Evolutionary conservation across 2,888 invertebrate genomes (phyloP).

Genomic region (Melitaea athalia): DNA sequence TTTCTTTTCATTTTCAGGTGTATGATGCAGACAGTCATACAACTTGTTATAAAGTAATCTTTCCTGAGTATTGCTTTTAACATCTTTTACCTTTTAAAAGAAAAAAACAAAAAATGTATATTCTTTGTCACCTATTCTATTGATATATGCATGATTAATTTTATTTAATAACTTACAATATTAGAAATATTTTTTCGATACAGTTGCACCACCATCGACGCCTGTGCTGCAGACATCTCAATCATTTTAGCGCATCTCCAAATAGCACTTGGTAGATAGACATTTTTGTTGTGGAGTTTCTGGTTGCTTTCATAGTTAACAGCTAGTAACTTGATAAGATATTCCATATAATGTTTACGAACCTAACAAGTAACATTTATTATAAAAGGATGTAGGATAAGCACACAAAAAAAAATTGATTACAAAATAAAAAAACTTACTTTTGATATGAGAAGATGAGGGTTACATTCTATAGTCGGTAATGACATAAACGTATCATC

Average conservation of each 20-base stretch:
- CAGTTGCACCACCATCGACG: constrained; percentile 71
- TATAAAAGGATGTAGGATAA: constrained; percentile 14
- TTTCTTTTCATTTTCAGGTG: constrained; percentile 64
- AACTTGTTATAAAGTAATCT: constrained; percentile 64
- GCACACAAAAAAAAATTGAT: not conserved
- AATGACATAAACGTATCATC: constrained; percentile 64
- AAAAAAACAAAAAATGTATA: not conserved
- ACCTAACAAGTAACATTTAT: constrained; percentile 53
- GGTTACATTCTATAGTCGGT: constrained; percentile 67
- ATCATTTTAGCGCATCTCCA: constrained; percentile 75
- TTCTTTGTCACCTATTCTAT: too few species aligned
- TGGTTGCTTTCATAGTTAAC: constrained; percentile 72
- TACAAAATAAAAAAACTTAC: constrained; percentile 49
- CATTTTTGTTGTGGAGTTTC: constrained; percentile 65
- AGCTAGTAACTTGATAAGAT: constrained; percentile 66
- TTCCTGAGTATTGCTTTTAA: constrained; percentile 66
- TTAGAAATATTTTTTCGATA: constrained; percentile 67
- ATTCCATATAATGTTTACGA: constrained; percentile 75
- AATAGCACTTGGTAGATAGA: constrained; percentile 73
- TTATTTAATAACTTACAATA: constrained; percentile 51
- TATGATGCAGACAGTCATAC: constrained; percentile 60
- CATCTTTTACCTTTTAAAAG: constrained; percentile 60
- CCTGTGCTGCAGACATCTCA: constrained; percentile 70
- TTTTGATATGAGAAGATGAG: constrained; percentile 74
- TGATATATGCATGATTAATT: not conserved